These are phyloP conservation scores for Stichopus chloronotus DNA, from an alignment of 35 echinoderm and acorn worm genomes.

Conservation along the genomic window DNA sequence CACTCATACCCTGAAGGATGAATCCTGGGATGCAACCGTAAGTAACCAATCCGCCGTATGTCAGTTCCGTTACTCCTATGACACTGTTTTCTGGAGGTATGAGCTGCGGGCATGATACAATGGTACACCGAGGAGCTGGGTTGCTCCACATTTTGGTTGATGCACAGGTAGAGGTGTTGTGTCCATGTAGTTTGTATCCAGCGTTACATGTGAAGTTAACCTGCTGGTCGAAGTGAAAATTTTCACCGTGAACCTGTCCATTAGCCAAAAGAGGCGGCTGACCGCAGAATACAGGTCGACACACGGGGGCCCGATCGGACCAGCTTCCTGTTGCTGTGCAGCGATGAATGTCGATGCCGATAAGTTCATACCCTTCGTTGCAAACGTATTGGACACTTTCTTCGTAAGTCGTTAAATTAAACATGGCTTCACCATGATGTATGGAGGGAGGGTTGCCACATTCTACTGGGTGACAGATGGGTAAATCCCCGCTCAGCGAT, in stretches of 20 bases:
- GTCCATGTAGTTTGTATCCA: slow-evolving; percentile 42
- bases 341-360: background rate
- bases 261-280: slow-evolving; percentile 8
- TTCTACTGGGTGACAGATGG: slow-evolving; percentile 7
- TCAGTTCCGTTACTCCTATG: background rate
- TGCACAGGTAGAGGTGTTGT: slow-evolving; percentile 6
- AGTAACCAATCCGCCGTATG: background rate
- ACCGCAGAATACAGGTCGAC: slow-evolving; percentile 25
- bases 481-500: slow-evolving; percentile 28
- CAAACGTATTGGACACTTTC: slow-evolving; percentile 59
- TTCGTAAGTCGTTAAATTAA: slow-evolving; percentile 52
- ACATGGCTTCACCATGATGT: background rate
- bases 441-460: slow-evolving; percentile 22
- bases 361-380: slow-evolving; percentile 64
- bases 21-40: slow-evolving; percentile 17
- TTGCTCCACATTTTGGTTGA: slow-evolving; percentile 6
- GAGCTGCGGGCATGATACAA: slow-evolving; percentile 17
- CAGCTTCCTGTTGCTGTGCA: slow-evolving; percentile 67
- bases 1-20: background rate
- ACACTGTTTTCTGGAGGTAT: background rate
- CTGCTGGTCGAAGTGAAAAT: slow-evolving; percentile 33
- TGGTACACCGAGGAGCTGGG: slow-evolving; percentile 11
- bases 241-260: slow-evolving; percentile 44
- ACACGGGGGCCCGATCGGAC: slow-evolving; percentile 6
- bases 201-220: slow-evolving; percentile 37